Base-by-base conservation (phyloP, 1,140 invertebrate species). In the Drosophila triauraria region DNA sequence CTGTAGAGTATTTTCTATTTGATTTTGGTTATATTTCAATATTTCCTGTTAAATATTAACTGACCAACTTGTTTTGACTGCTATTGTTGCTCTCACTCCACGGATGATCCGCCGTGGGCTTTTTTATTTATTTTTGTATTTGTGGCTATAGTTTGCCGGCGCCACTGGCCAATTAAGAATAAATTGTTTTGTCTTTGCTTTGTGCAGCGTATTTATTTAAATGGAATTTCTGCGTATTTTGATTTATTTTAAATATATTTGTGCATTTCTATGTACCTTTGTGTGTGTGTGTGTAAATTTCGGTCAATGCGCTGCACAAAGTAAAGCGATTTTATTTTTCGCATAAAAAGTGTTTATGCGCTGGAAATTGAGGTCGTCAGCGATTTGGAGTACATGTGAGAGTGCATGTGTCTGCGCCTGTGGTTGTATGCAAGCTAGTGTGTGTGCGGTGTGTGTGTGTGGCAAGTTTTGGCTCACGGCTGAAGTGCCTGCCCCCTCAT, bases 311-410 rank as follows among this genome's bases (percentile, higher is more conserved):
- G 56, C 59, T 56, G 69, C 62, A 79, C 63, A 84, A 84, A 81
- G 70, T 61, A 81, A 75, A 75, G 62, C 57, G 64, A 69, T 85
- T 88, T 90, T 67, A 68, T 68, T 82, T 68, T 82, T 78, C 71
- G 75, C 59, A 70, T 75, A 77, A 69, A 80, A 81, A 84, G 65
- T 90, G 64, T 84, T 84, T 88, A 72, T 82, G 80, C 60, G 53
- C 64, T 76, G 70, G 51, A 72, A 90, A 88, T 90, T 90, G 81
- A 85, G 85, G 85, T 90, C 85, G 85, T 63, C 75, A 57, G 78
- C 78, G 61, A 60, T 78, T 78, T 78, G 75, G 75, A 54, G 54
- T 67, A 67, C 35, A 53, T 51, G 35, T 53, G 43, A 27, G 47
- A 62, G 46, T 32, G 43, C 43, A 63, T 68, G 35, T 63, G 56